Evolutionary conservation across 2,113 vertebrate species (phyloP).

Genomic region (Mormyrus iriodes): DNA sequence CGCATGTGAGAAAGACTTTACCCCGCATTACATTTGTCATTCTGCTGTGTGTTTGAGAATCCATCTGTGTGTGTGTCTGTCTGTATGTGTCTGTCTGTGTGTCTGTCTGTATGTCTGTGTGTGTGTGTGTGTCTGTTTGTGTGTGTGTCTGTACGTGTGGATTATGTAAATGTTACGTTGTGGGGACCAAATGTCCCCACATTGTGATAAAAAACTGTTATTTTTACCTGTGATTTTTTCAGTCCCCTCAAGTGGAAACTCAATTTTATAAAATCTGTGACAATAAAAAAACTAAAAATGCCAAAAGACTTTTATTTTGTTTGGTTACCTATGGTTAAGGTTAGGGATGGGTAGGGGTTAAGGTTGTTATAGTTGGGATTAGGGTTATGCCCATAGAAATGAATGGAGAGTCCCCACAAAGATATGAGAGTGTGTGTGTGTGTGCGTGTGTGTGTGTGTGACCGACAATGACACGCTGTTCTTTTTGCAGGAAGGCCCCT

Average conservation of each 20-base stretch:
- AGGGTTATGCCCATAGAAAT: not conserved
- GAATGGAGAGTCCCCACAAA: not conserved
- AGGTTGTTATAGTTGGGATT: not conserved
- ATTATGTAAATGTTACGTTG: no score
- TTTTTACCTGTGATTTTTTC: not conserved
- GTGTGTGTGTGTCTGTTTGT: no score
- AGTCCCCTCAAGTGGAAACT: not conserved
- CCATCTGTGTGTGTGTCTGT: no score
- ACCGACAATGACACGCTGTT: not conserved
- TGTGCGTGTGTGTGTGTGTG: constrained; percentile 15
- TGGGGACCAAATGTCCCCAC: no score
- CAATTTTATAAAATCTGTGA: not conserved
- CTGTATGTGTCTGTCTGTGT: no score
- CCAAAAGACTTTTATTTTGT: not conserved
- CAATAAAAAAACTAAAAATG: not conserved
- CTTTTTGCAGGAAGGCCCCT: not conserved
- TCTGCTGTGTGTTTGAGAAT: no score
- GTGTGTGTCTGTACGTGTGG: no score
- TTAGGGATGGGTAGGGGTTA: not conserved
- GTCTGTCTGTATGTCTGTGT: no score
- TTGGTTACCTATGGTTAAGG: not conserved
- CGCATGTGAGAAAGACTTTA: not conserved
- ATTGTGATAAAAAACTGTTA: not conserved
- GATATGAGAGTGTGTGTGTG: not conserved
- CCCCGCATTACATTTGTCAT: no score